Evolutionary conservation across 2,113 vertebrate genomes (phyloP).

Genomic region (Gallinago paraguaiae): DNA sequence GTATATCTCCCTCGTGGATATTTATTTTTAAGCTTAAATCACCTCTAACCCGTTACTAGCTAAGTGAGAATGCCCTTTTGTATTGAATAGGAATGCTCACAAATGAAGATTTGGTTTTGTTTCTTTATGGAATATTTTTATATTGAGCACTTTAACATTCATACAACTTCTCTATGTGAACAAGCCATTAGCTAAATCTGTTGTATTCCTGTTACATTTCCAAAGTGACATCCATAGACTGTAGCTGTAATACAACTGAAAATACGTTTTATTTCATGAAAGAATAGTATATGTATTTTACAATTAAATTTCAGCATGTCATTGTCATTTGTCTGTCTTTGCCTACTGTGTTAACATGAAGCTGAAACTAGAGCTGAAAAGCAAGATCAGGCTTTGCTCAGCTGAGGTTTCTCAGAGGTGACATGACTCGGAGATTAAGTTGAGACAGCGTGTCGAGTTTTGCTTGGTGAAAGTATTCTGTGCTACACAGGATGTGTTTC

Average conservation of each 20-base stretch:
- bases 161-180: background rate
- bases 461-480: background rate
- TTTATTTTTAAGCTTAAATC: background rate
- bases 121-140: background rate
- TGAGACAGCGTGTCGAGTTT: background rate
- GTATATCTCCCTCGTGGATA: background rate
- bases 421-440: background rate
- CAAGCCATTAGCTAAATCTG: background rate
- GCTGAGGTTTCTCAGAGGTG: background rate
- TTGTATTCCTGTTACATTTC: background rate
- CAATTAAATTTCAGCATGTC: background rate
- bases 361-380: background rate
- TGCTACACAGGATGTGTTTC: background rate
- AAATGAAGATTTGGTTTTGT: background rate
- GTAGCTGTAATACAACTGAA: background rate
- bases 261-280: background rate
- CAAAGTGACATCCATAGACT: background rate
- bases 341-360: background rate
- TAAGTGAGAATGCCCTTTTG: background rate
- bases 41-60: background rate
- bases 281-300: background rate
- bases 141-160: background rate
- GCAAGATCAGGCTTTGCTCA: background rate
- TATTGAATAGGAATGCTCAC: background rate
- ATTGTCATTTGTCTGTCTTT: background rate